Conservation (phyloP, 2,113 vertebrate species). For the Microcebus griseorufus region DNA sequence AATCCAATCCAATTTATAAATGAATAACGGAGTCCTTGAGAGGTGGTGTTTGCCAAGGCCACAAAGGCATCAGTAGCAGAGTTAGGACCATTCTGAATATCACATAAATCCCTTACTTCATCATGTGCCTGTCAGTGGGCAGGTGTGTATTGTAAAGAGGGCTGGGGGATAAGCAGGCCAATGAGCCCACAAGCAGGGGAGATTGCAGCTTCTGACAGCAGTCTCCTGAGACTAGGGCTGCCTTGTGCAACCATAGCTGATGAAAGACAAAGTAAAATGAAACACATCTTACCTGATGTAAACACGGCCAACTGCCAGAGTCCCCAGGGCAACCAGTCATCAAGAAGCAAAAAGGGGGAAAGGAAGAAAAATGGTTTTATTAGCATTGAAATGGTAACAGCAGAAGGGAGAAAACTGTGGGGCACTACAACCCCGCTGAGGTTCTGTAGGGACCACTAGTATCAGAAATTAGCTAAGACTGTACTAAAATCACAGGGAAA, state of each 20-base stretch:
- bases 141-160: background rate
- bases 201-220: slow-evolving; percentile 74
- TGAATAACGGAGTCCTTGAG: background rate
- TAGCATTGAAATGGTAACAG: background rate
- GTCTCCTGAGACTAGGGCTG: slow-evolving; percentile 70
- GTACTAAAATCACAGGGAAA: background rate
- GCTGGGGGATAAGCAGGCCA: slow-evolving; percentile 44
- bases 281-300: slow-evolving; percentile 94
- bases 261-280: slow-evolving; percentile 86
- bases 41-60: background rate
- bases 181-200: slow-evolving; percentile 54
- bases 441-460: background rate
- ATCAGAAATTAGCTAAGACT: background rate
- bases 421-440: background rate
- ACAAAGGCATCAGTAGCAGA: background rate
- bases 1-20: background rate
- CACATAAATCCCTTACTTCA: background rate
- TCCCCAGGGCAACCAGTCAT: slow-evolving; percentile 79
- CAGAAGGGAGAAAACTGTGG: background rate
- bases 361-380: slow-evolving; percentile 60
- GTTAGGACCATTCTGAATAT: background rate
- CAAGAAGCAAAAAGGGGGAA: slow-evolving; percentile 47
- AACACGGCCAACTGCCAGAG: slow-evolving; percentile 94
- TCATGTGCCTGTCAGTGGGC: background rate
- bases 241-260: slow-evolving; percentile 83